Evolutionary conservation across 2,888 invertebrate species (phyloP), one percentile per base, ranked within the genome.

Genomic region (Hofmannophila pseudospretella): DNA sequence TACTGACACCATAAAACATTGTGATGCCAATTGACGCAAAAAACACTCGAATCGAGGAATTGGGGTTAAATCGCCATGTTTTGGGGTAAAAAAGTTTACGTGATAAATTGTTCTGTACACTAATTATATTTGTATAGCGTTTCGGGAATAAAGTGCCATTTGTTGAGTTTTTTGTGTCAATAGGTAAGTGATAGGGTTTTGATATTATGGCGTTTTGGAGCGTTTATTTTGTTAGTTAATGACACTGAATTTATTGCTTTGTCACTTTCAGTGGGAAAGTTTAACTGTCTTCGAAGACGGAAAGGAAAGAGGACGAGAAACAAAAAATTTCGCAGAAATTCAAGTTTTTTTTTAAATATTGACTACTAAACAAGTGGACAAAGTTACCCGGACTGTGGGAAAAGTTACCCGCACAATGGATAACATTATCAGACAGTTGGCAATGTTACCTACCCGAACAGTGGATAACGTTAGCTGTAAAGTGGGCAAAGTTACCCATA

Each of bases 121-220:
- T 85, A 85, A 86, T 86, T 84, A 80, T 78, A 61, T 77, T 84
- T 79, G 86, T 84, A 84, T 84, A 54, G 71, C 58, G 67, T 61
- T 68, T 62, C 58, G 49, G 59, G 58, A 59, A 51, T 56, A 55
- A 48, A 57, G 62, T 67, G 68, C 68, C 58, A 69, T 71, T 67
- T 67, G 66, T 54, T 53, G 46, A 40, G 35, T 36, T 47, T 48
- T 45, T 36, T 47, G 46, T 35, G 44, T 43, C 46, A n/a, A 59
- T 49, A 45, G 43, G 64, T 62, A 59, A 67, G 53, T 62, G 60
- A 67, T 61, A 67, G 69, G 69, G 70, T 63, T 66, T 57, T 48
- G 42, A 48, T 69, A 59, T 68, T 68, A 66, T 65, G 58, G 45
- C 46, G 41, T 66, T 64, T 67, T 64, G 44, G 31, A 60, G 54